Evolutionary conservation across 2,797 vertebrate genomes (phyloP).

Genomic region (Neosalanx taihuensis): DNA sequence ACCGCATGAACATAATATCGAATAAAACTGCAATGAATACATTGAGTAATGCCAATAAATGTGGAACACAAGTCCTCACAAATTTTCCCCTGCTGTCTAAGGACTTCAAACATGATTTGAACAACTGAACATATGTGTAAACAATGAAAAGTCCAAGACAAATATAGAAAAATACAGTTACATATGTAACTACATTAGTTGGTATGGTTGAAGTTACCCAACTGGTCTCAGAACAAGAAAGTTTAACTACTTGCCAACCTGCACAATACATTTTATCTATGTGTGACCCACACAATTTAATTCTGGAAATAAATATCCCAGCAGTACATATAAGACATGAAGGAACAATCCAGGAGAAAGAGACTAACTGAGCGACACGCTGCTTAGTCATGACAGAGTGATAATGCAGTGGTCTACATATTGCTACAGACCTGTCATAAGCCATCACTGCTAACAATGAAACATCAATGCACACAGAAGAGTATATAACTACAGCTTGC

Average conservation of each 20-base stretch:
- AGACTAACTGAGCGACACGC: constrained; percentile 11
- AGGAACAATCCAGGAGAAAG: constrained; percentile 28
- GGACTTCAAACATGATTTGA: constrained; percentile 41
- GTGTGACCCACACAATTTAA: constrained; percentile 34
- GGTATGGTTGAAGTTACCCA: constrained; percentile 6
- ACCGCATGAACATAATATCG: constrained; percentile 11
- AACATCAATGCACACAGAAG: constrained; percentile 33
- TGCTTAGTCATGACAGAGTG: constrained; percentile 46
- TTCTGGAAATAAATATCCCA: constrained; percentile 26
- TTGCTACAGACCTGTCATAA: constrained; percentile 54
- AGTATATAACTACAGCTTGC: constrained; percentile 33
- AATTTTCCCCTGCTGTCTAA: constrained; percentile 46
- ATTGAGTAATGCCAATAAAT: constrained; percentile 31
- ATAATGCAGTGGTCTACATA: constrained; percentile 44
- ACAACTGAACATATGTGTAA: constrained; percentile 44
- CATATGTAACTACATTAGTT: constrained; percentile 19
- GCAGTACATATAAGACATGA: not conserved
- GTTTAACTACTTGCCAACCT: constrained; percentile 45
- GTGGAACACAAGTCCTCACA: constrained; percentile 57
- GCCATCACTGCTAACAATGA: constrained; percentile 46
- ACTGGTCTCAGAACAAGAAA: constrained; percentile 15
- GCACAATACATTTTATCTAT: constrained; percentile 36
- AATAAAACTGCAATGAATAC: constrained; percentile 18
- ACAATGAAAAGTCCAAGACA: constrained; percentile 26
- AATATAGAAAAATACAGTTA: constrained; percentile 26